Conservation (phyloP, 2,888 invertebrate species). For the Spicauda simplicius region DNA sequence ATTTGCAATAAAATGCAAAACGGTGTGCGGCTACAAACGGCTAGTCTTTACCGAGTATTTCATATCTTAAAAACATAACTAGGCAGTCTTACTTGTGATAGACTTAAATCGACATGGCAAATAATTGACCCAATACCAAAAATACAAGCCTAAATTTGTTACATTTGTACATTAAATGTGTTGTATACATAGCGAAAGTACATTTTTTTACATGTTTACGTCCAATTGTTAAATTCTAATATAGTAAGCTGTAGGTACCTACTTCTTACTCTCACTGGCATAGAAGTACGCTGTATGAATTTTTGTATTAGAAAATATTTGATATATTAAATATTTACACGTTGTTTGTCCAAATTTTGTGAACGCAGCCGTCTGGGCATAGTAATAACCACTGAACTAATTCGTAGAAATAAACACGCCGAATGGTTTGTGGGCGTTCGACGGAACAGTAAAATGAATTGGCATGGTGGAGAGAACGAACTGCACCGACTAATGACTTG, state of each 20-base stretch:
- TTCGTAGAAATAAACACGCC: conserved; percentile 54
- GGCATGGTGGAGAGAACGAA: conserved; percentile 54
- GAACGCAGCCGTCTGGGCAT: conserved; percentile 48
- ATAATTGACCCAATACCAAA: too few relatives aligned
- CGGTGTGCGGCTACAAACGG: conserved; percentile 1
- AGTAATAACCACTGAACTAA: conserved; percentile 43
- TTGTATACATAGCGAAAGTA: not conserved
- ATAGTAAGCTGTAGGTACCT: not conserved
- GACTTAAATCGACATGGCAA: too few relatives aligned
- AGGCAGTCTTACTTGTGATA: too few relatives aligned
- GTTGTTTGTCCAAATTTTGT: conserved; percentile 44
- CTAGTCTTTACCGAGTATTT: too few relatives aligned
- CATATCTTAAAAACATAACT: too few relatives aligned
- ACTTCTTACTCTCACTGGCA: conserved; percentile 5
- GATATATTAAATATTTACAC: conserved; percentile 17
- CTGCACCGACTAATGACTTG: conserved; percentile 51
- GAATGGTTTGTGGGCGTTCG: conserved; percentile 63
- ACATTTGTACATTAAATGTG: not conserved
- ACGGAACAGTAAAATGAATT: conserved; percentile 63
- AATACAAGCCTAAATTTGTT: not conserved
- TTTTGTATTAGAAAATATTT: conserved; percentile 3
- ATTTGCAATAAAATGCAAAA: conserved; percentile 27
- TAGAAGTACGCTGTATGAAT: conserved; percentile 16
- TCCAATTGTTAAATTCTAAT: not conserved
- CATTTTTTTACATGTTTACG: not conserved